phyloP scores from a whole-genome alignment of 2,888 invertebrate genomes.

The Aphidoletes aphidimyza region DNA sequence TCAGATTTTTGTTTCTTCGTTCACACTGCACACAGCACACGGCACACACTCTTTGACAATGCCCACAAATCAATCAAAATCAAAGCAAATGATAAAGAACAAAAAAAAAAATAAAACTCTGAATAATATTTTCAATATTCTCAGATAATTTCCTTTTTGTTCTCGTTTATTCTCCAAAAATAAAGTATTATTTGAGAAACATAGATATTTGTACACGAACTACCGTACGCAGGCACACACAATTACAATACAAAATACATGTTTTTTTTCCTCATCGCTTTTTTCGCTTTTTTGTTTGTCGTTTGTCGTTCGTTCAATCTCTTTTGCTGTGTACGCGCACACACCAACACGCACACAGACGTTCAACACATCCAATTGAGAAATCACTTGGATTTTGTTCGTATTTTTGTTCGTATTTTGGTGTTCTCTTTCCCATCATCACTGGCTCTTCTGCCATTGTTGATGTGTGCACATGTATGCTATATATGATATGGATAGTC shows the following conservation, averaged over 20 bases:
- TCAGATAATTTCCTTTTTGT: background rate
- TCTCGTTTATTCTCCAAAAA: background rate
- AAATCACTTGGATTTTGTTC: too few species aligned
- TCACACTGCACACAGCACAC: background rate
- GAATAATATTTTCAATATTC: background rate
- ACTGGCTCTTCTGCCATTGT: too few species aligned
- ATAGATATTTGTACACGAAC: slow-evolving; percentile 39
- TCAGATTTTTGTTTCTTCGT: background rate
- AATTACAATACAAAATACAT: slow-evolving; percentile 35
- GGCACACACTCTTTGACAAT: background rate
- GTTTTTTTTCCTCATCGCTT: background rate
- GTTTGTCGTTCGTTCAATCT: background rate
- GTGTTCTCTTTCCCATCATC: too few species aligned
- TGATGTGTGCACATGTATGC: too few species aligned
- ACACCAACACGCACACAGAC: too few species aligned
- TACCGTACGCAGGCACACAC: slow-evolving; percentile 40
- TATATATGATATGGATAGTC: too few species aligned
- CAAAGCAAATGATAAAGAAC: background rate
- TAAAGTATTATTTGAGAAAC: background rate
- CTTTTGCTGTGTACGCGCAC: too few species aligned
- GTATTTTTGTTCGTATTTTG: too few species aligned
- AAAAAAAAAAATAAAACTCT: background rate
- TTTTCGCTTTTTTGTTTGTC: background rate
- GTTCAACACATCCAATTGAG: too few species aligned
- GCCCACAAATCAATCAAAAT: background rate